Evolutionary conservation across 2,113 vertebrate species (phyloP), one percentile per base, ranked within the genome.

Genomic region (Myocastor coypus): DNA sequence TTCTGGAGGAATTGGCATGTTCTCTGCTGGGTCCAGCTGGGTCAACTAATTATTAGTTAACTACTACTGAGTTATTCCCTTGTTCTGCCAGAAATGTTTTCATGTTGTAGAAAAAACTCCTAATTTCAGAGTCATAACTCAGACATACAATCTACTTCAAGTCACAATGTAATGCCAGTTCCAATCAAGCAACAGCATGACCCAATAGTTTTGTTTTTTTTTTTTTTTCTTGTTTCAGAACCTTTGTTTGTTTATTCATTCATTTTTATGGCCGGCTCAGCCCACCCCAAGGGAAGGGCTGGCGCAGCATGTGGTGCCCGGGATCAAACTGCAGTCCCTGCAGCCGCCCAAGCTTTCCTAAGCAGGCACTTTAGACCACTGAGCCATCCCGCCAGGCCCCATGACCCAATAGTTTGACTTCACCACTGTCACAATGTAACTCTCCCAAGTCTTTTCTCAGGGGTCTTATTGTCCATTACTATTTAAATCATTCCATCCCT

Each of bases 81-180:
- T 85, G 5, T 52, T 92, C 89, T 86, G 32, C 66, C 37, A 92
- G 34, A 92, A 95, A 89, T 87, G 20, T 90, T 95, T 95, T 83
- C 64, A 92, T 59, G 86, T 32, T 91, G 12, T 37, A 92, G 73
- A 91, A 91, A 94, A 94, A 86, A 78, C 55, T 28, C 84, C 40
- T 92, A 92, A 90, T 30, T 93, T 32, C 57, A 89, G 46, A 61
- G 28, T 88, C 46, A 91, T 34, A 83, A 80, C n/a, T 83, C 95
- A 88, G 63, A 64, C 42, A 40, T 81, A 30, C 66, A 85, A 90
- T 55, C 68, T 68, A 89, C 40, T 83, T 28, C 61, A 81, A 69
- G 94, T 1, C 30, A 14, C 57, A 40, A 64, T 4, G 4, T 73
- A 87, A 92, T 37, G 59, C 63, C 9, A n/a, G 68, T 73, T 89